Conservation (phyloP, 2,113 vertebrate genomes). For the Neodontobutis hainanensis region DNA sequence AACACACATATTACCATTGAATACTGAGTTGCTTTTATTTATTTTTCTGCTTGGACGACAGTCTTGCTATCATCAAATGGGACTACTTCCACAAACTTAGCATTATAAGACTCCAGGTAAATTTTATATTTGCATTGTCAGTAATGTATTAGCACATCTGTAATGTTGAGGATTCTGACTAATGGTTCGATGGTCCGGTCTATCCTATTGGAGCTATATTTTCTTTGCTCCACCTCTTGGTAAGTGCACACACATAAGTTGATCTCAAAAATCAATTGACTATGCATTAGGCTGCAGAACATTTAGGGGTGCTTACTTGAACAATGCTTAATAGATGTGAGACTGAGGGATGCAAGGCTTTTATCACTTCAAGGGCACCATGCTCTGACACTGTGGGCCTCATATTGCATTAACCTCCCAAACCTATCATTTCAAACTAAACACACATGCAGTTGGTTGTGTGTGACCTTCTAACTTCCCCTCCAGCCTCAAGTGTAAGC, state of each 20-base stretch:
- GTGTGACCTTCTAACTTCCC: constrained; percentile 56
- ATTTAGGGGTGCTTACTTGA: constrained; percentile 41
- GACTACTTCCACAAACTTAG: too few relatives aligned
- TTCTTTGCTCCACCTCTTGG: constrained; percentile 22
- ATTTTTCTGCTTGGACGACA: too few relatives aligned
- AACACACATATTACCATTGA: too few relatives aligned
- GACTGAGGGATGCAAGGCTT: constrained; percentile 60
- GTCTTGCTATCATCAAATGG: too few relatives aligned
- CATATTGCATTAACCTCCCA: constrained; percentile 49
- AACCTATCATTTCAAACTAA: constrained; percentile 51
- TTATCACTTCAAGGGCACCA: constrained; percentile 65
- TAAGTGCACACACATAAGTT: constrained; percentile 6
- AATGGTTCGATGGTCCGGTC: constrained; percentile 4
- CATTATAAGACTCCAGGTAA: too few relatives aligned
- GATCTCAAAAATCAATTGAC: constrained; percentile 37
- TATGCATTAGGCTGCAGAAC: constrained; percentile 55
- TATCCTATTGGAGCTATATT: constrained; percentile 15
- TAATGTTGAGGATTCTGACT: constrained; percentile 8
- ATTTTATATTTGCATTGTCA: not conserved
- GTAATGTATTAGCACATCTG: not conserved
- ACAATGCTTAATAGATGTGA: constrained; percentile 55
- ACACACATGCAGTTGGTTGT: constrained; percentile 45
- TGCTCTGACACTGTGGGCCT: constrained; percentile 39
- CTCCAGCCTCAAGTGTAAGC: constrained; percentile 54
- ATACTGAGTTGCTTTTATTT: too few relatives aligned